Evolutionary conservation across 2,888 invertebrate species (phyloP).

Genomic region (Eulithis testata): DNA sequence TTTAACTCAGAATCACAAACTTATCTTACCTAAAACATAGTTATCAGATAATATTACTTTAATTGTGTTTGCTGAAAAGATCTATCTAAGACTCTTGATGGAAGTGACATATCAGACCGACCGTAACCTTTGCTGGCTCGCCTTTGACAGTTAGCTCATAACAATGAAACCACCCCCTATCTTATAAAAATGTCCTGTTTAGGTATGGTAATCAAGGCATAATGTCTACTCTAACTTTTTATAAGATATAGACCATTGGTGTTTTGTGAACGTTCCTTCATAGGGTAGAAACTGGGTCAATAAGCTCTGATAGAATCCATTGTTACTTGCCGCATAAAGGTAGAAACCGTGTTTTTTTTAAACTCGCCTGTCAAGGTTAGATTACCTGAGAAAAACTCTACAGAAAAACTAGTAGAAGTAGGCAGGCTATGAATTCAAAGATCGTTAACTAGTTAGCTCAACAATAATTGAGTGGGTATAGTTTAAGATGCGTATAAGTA

Average conservation of each 20-base stretch:
- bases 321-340: conserved; percentile 8
- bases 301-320: conserved; percentile 7
- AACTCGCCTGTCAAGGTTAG: conserved; percentile 26
- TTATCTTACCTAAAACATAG: background rate
- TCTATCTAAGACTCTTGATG: background rate
- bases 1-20: background rate
- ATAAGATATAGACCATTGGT: too few relatives aligned
- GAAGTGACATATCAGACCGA: background rate
- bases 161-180: too few relatives aligned
- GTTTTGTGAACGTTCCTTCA: background rate
- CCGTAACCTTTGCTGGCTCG: background rate
- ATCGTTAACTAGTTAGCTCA: conserved; percentile 10
- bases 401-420: conserved; percentile 13
- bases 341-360: conserved; percentile 14
- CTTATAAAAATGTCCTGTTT: too few relatives aligned
- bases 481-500: conserved; percentile 12
- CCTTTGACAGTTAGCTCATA: conserved; percentile 8
- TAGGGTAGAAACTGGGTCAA: conserved; percentile 7
- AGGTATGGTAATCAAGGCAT: too few relatives aligned
- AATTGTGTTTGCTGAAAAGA: background rate
- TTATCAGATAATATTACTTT: background rate
- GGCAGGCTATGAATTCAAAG: conserved; percentile 10
- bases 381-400: conserved; percentile 18
- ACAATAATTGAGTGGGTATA: conserved; percentile 6
- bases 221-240: too few relatives aligned